These are phyloP conservation scores for Aporophyla lueneburgensis DNA, from an alignment of 2,888 invertebrate genomes.

Conservation along the genomic window DNA sequence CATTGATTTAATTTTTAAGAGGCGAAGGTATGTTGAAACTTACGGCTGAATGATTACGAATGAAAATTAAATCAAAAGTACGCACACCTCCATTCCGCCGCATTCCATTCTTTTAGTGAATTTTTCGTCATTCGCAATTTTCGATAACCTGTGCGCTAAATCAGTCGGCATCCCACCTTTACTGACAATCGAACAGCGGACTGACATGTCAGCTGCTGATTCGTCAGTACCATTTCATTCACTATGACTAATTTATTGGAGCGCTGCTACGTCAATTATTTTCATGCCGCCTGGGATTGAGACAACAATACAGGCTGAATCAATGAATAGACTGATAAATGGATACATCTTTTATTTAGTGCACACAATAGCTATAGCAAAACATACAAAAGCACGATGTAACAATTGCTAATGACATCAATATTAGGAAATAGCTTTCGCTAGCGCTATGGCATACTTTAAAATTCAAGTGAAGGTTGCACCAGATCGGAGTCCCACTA, in stretches of 20 bases:
- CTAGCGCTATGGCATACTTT: too few relatives aligned
- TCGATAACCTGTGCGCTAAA: slow-evolving; percentile 2
- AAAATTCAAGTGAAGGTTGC: too few relatives aligned
- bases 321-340: neutral
- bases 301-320: neutral
- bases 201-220: slow-evolving; percentile 23
- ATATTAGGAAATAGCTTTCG: too few relatives aligned
- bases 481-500: too few relatives aligned
- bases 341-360: too few relatives aligned
- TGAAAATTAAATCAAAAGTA: neutral
- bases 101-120: neutral
- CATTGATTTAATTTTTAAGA: neutral
- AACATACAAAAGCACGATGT: too few relatives aligned
- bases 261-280: slow-evolving; percentile 28
- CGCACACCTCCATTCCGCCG: neutral
- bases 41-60: neutral
- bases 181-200: slow-evolving; percentile 25
- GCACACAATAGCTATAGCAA: too few relatives aligned
- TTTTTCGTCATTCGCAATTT: neutral
- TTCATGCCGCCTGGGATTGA: neutral
- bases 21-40: neutral
- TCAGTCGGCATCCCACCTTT: neutral
- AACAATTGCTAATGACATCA: too few relatives aligned
- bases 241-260: slow-evolving; percentile 42
- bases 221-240: slow-evolving; percentile 38